A percentile compares a stretch with the other conserved stretches of the same genome.
Evolutionary conservation across 2,797 vertebrate genomes (phyloP).

Genomic region (Iguana delicatissima): DNA sequence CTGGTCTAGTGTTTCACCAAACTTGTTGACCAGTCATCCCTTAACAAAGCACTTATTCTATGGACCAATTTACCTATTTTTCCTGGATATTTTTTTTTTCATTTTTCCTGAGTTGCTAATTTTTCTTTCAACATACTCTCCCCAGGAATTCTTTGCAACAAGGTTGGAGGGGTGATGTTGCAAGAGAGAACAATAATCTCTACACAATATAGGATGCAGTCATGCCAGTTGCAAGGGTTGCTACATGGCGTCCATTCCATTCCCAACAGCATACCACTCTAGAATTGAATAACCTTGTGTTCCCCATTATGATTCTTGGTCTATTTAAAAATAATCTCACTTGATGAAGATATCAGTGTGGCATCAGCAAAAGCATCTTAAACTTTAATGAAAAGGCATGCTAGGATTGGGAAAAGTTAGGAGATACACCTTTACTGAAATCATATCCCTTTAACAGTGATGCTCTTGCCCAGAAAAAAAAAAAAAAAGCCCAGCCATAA

Average conservation of each 20-base stretch:
- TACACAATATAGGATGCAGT: background rate
- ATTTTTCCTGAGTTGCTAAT: too few relatives aligned
- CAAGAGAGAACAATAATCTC: background rate
- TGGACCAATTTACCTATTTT: background rate
- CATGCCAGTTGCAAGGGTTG: background rate
- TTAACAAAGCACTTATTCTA: background rate
- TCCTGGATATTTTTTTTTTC: background rate
- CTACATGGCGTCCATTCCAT: background rate
- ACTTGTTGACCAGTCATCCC: background rate
- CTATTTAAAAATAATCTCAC: background rate
- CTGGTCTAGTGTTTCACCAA: background rate
- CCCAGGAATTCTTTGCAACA: conserved; percentile 6
- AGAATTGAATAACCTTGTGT: background rate
- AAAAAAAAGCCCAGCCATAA: conserved; percentile 47
- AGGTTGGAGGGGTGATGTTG: background rate
- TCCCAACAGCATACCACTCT: background rate
- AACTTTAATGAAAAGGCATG: conserved; percentile 35
- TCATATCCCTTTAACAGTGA: conserved; percentile 49
- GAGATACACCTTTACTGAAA: conserved; percentile 48
- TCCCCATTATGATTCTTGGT: background rate
- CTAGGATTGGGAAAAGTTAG: conserved; percentile 10
- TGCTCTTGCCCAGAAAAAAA: conserved; percentile 41
- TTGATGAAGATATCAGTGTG: background rate
- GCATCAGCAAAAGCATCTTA: background rate
- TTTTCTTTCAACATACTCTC: background rate